These are phyloP conservation scores for Drosophila navojoa DNA, from an alignment of 1,140 invertebrate genomes.

Conservation along the genomic window DNA sequence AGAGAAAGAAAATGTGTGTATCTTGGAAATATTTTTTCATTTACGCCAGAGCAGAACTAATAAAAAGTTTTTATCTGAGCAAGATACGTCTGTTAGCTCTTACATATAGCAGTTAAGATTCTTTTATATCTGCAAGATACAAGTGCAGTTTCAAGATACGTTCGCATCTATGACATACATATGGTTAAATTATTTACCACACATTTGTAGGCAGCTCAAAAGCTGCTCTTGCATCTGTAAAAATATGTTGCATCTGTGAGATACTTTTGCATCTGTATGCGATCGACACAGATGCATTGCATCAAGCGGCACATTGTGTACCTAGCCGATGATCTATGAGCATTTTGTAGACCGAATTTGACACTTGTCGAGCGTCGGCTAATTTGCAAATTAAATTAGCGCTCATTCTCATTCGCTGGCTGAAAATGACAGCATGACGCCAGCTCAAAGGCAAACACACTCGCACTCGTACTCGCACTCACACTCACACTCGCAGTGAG, in stretches of 20 bases:
- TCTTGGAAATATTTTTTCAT: background rate
- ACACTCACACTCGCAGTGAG: background rate
- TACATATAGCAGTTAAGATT: background rate
- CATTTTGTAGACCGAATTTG: conserved; percentile 19
- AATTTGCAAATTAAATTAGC: conserved; percentile 78
- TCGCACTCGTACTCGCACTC: background rate
- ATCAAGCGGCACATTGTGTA: background rate
- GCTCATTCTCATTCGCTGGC: conserved; percentile 63
- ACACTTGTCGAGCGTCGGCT: conserved; percentile 54
- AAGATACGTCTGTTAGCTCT: too few relatives aligned
- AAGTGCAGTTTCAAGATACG: too few relatives aligned
- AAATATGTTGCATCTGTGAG: background rate
- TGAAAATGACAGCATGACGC: conserved; percentile 60
- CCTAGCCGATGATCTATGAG: conserved; percentile 24
- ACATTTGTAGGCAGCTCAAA: background rate
- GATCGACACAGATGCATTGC: background rate
- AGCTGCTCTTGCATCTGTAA: background rate
- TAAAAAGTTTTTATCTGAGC: too few relatives aligned
- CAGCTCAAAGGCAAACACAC: conserved; percentile 39
- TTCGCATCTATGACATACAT: too few relatives aligned
- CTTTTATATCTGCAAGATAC: background rate
- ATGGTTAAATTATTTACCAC: too few relatives aligned
- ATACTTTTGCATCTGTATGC: conserved; percentile 2
- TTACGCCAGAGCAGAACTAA: too few relatives aligned
- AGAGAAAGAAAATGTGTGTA: background rate